phyloP scores from a whole-genome alignment of 2,888 invertebrate species.

The Diplazon laetatorius region DNA sequence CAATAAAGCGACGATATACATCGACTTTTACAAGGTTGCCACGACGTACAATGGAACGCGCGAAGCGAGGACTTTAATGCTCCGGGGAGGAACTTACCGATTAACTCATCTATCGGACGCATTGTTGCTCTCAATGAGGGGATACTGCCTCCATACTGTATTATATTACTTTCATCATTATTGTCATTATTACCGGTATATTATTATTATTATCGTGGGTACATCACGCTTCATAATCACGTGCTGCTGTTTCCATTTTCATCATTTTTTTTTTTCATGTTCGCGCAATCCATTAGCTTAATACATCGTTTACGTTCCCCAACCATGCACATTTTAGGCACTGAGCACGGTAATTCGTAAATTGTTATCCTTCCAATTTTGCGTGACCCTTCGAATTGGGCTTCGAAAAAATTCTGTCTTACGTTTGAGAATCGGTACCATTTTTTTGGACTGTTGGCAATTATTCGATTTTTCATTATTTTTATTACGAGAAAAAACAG shows the following conservation, averaged over 20 bases:
- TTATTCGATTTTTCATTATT: too few species aligned
- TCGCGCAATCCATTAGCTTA: too few species aligned
- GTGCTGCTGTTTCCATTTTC: conserved; percentile 17
- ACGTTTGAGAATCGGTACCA: too few species aligned
- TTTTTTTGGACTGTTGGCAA: too few species aligned
- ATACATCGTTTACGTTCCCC: too few species aligned
- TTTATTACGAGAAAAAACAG: too few species aligned
- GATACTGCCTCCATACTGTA: conserved; percentile 68
- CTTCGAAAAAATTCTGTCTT: too few species aligned
- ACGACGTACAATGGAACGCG: conserved; percentile 70
- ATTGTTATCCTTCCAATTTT: too few species aligned
- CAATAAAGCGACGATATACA: conserved; percentile 12
- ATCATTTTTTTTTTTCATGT: not conserved
- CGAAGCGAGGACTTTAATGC: conserved; percentile 71
- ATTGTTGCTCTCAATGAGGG: conserved; percentile 82
- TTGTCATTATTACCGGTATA: conserved; percentile 54
- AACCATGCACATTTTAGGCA: too few species aligned
- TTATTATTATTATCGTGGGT: conserved; percentile 72
- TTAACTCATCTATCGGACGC: conserved; percentile 81
- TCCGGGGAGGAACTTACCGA: conserved; percentile 81
- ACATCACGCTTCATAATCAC: conserved; percentile 70
- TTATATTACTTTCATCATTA: conserved; percentile 49
- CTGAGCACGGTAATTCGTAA: too few species aligned
- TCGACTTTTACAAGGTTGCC: conserved; percentile 55
- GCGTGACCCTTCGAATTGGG: too few species aligned